phyloP scores from a whole-genome alignment of 1,140 invertebrate species.

The Triops cancriformis region DNA sequence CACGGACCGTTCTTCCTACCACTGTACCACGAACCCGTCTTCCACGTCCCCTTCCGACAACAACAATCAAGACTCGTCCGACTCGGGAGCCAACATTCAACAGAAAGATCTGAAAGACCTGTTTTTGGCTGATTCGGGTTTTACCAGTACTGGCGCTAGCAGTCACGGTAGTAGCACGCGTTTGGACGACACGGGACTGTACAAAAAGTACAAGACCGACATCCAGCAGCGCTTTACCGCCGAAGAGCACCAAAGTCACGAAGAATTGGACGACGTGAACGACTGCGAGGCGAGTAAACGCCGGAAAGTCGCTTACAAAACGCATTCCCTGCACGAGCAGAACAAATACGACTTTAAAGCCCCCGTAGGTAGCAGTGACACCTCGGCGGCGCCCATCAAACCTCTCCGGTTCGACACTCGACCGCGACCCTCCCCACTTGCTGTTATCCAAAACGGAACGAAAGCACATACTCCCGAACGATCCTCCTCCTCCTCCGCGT shows the following conservation, averaged over 20 bases:
- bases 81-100: not conserved
- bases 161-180: slow-evolving; percentile 18
- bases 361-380: not conserved
- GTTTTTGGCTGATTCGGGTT: not conserved
- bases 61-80: slow-evolving; percentile 20
- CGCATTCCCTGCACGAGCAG: not conserved
- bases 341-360: not conserved
- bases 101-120: not conserved
- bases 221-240: slow-evolving; percentile 75
- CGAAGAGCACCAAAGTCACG: slow-evolving; percentile 34
- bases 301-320: slow-evolving; percentile 30
- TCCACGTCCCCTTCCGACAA: slow-evolving; percentile 17
- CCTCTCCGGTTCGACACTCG: not conserved
- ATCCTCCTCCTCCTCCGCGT: slow-evolving; percentile 38
- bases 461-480: slow-evolving; percentile 32
- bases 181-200: slow-evolving; percentile 22
- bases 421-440: slow-evolving; percentile 34
- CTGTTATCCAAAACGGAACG: slow-evolving; percentile 38
- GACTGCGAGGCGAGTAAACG: slow-evolving; percentile 29
- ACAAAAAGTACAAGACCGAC: slow-evolving; percentile 85
- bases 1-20: not conserved
- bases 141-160: slow-evolving; percentile 15
- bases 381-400: not conserved
- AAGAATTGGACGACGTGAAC: slow-evolving; percentile 30
- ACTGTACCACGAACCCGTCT: slow-evolving; percentile 17